Evolutionary conservation across 2,113 vertebrate genomes (phyloP).

Genomic region (Hyaena hyaena): DNA sequence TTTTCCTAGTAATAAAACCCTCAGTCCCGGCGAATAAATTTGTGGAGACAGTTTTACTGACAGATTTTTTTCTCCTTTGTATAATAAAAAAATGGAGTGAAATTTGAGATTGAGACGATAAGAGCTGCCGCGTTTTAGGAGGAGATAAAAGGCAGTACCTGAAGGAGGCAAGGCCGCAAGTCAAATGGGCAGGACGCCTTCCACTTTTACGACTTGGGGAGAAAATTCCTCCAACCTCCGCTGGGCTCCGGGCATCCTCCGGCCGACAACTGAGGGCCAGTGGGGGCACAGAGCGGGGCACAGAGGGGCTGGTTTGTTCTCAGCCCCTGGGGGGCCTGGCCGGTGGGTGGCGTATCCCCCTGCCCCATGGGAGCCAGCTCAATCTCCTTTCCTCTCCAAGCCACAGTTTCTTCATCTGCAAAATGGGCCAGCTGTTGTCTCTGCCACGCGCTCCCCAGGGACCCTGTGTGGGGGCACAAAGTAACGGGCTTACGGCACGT

Average conservation of each 20-base stretch:
- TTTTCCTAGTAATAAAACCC: constrained; percentile 84
- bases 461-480: accelerated
- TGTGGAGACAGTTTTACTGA: constrained; percentile 79
- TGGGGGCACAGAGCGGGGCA: accelerated
- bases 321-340: neutral
- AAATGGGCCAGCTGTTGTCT: neutral
- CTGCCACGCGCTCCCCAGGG: accelerated
- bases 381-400: neutral
- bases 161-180: accelerated
- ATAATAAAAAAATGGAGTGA: constrained; percentile 67
- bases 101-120: constrained; percentile 54
- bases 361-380: neutral
- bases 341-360: accelerated
- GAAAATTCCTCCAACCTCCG: neutral
- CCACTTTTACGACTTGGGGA: neutral
- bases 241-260: neutral
- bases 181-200: neutral
- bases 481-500: no score
- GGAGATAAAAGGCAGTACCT: constrained; percentile 63
- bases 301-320: neutral
- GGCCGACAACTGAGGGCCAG: accelerated
- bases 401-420: constrained; percentile 17
- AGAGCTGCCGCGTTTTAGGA: constrained; percentile 55
- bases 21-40: constrained; percentile 80
- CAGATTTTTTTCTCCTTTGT: constrained; percentile 68